Percentiles rank a stretch among this genome's conserved stretches.
These are phyloP conservation scores for Timema cristinae DNA, from an alignment of 2,888 invertebrate genomes.

Conservation along the genomic window DNA sequence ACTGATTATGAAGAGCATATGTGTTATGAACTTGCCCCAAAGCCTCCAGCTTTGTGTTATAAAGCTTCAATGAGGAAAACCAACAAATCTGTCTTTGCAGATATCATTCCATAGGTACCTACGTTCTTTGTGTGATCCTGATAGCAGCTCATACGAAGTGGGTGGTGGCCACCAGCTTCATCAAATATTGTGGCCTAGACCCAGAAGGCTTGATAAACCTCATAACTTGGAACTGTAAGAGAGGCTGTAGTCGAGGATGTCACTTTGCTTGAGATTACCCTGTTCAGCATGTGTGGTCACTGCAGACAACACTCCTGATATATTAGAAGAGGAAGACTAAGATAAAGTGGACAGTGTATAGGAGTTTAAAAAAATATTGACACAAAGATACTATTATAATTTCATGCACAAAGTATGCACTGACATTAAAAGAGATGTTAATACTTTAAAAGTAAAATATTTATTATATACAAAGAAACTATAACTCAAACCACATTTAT, in stretches of 20 bases:
- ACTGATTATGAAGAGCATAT: background rate
- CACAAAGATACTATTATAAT: too few relatives aligned
- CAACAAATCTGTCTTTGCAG: constrained; percentile 9
- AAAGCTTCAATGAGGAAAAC: constrained; percentile 2
- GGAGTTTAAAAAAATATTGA: too few relatives aligned
- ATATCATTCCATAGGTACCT: constrained; percentile 7
- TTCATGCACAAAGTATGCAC: too few relatives aligned
- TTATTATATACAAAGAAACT: too few relatives aligned
- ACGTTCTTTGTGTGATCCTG: too few relatives aligned
- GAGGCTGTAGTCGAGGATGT: constrained; percentile 1
- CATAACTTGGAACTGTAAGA: constrained; percentile 2
- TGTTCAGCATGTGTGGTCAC: constrained; percentile 9
- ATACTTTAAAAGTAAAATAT: too few relatives aligned
- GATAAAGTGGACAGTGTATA: background rate
- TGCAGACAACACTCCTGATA: background rate
- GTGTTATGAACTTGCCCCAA: constrained; percentile 8
- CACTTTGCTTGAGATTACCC: background rate
- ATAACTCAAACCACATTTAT: too few relatives aligned
- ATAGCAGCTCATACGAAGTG: constrained; percentile 8
- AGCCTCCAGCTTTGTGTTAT: background rate
- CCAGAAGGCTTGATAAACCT: constrained; percentile 4
- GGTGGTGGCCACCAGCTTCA: background rate
- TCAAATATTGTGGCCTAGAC: constrained; percentile 8
- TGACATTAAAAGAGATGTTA: too few relatives aligned
- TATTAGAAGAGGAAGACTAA: background rate